Evolutionary conservation across 2,113 vertebrate species (phyloP).

Genomic region (Motacilla tschutschensis): DNA sequence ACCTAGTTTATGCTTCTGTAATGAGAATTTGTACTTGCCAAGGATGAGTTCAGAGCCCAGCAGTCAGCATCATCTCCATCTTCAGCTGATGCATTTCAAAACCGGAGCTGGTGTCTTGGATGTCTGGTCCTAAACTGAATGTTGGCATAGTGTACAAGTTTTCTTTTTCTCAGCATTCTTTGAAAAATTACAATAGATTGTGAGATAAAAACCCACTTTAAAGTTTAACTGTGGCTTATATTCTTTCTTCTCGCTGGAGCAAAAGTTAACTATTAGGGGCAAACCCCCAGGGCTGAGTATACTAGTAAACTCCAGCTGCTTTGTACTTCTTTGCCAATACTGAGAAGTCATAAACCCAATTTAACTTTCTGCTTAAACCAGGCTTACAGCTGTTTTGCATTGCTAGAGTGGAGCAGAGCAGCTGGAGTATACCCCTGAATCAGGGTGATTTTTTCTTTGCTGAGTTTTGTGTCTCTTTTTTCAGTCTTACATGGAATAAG

Average conservation of each 20-base stretch:
- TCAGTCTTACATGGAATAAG: neutral
- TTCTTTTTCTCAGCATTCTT: neutral
- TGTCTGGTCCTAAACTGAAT: neutral
- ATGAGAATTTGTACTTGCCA: neutral
- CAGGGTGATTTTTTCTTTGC: neutral
- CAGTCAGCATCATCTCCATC: neutral
- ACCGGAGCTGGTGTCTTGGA: neutral
- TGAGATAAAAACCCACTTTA: neutral
- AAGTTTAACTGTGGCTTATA: neutral
- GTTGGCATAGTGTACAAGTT: rapidly evolving
- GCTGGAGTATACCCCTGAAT: neutral
- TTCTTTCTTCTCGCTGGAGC: neutral
- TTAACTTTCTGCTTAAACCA: conserved; percentile 43
- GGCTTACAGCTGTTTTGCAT: conserved; percentile 49
- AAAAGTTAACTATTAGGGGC: neutral
- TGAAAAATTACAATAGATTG: neutral
- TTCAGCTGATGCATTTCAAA: neutral
- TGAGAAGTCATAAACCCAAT: conserved; percentile 31
- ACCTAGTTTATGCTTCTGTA: neutral
- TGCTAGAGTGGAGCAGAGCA: conserved; percentile 25
- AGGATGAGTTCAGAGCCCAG: neutral
- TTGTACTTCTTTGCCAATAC: conserved; percentile 38
- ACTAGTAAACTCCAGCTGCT: conserved; percentile 35
- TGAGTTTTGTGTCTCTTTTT: neutral
- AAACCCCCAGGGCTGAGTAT: neutral